phyloP scores from a whole-genome alignment of 1,140 invertebrate species.

The Drosophila punjabiensis region DNA sequence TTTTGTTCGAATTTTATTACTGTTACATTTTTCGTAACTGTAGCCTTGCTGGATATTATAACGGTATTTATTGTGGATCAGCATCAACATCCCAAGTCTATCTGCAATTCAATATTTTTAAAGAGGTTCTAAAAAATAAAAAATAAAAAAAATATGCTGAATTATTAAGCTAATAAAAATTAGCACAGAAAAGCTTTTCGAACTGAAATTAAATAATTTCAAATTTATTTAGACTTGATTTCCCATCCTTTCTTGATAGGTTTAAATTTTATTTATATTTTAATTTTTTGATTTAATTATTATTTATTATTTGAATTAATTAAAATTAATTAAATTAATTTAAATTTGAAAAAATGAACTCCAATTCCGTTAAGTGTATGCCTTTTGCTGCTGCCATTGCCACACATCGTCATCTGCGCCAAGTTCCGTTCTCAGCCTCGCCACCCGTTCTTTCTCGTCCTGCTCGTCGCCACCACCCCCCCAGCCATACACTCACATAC shows the following conservation, averaged over 20 bases:
- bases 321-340: background rate
- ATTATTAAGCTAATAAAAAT: background rate
- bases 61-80: too few relatives aligned
- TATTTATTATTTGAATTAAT: background rate
- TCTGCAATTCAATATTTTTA: too few relatives aligned
- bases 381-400: slow-evolving; percentile 60
- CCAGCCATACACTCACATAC: slow-evolving; percentile 1
- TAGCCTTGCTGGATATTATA: too few relatives aligned
- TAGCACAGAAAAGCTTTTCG: background rate
- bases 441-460: slow-evolving; percentile 43
- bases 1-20: too few relatives aligned
- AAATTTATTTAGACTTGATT: background rate
- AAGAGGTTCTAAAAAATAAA: too few relatives aligned
- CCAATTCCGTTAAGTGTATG: slow-evolving; percentile 43
- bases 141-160: background rate
- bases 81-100: too few relatives aligned
- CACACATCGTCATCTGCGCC: slow-evolving; percentile 73
- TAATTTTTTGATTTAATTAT: too few relatives aligned
- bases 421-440: slow-evolving; percentile 55
- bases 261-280: background rate
- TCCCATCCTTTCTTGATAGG: background rate
- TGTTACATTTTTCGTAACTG: too few relatives aligned
- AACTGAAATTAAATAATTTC: background rate
- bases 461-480: slow-evolving; percentile 1
- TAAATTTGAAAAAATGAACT: background rate